These are phyloP conservation scores for Spatulosminthurus flaviceps DNA, from an alignment of 2,888 invertebrate genomes.

Conservation along the genomic window DNA sequence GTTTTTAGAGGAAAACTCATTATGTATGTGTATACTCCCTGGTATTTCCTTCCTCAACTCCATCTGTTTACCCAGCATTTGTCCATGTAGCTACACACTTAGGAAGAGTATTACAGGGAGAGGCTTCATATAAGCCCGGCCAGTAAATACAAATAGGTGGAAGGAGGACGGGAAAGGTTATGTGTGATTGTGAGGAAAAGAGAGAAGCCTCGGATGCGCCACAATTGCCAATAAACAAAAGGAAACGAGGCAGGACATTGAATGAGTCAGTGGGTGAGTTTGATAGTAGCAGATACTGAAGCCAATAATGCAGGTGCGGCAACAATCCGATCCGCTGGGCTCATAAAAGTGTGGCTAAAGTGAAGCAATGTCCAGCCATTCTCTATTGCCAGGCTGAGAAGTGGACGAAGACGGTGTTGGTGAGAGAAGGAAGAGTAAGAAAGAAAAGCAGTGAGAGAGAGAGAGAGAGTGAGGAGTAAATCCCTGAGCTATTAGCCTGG, in stretches of 20 bases:
- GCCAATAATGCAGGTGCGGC: conserved; percentile 59
- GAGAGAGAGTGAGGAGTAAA: conserved; percentile 59
- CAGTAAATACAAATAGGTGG: no score
- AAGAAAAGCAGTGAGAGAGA: no score
- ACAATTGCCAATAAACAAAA: conserved; percentile 59
- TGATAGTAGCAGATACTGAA: conserved; percentile 31
- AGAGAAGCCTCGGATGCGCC: conserved; percentile 27
- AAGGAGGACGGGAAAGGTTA: conserved; percentile 19
- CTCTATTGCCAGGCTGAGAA: background rate
- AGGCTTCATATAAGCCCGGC: background rate
- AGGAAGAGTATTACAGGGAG: no score
- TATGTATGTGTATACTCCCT: background rate
- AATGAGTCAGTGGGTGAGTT: conserved; percentile 48
- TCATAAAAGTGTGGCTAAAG: conserved; percentile 58
- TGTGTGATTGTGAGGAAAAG: conserved; percentile 5
- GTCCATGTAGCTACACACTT: no score
- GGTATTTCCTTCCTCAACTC: no score
- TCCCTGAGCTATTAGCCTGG: conserved; percentile 64
- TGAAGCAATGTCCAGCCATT: conserved; percentile 28
- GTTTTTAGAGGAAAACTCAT: no score
- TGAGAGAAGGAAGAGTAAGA: conserved; percentile 42
- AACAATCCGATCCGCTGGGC: conserved; percentile 56
- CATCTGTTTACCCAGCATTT: no score
- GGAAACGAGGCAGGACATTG: conserved; percentile 45
- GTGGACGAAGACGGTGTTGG: conserved; percentile 25